A percentile compares a stretch with the other conserved stretches of the same genome.
phyloP scores from a whole-genome alignment of 2,113 vertebrate genomes.

The Motacilla alba region DNA sequence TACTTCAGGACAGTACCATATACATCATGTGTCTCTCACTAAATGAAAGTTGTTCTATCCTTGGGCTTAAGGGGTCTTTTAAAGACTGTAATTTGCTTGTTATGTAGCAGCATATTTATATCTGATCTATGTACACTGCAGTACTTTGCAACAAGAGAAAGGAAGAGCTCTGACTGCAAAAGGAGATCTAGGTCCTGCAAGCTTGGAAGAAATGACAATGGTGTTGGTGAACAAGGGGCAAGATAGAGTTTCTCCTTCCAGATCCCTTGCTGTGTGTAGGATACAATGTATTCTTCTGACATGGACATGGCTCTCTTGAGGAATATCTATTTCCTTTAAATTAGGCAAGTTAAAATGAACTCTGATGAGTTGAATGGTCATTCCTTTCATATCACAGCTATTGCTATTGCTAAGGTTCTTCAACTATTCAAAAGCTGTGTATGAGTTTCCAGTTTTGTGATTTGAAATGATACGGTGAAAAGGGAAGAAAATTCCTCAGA shows the following conservation, averaged over 20 bases:
- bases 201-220: not conserved
- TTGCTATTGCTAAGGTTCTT: not conserved
- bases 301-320: not conserved
- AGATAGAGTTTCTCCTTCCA: not conserved
- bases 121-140: not conserved
- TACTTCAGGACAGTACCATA: not conserved
- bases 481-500: not conserved
- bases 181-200: not conserved
- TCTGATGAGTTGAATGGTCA: not conserved
- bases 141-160: not conserved
- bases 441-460: not conserved
- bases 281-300: accelerated
- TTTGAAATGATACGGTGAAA: not conserved
- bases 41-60: not conserved
- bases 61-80: not conserved
- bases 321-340: not conserved
- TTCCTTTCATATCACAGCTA: not conserved
- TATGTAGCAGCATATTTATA: not conserved
- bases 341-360: not conserved
- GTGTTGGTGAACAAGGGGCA: accelerated
- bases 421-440: not conserved
- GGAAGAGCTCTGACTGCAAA: not conserved
- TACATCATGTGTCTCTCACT: not conserved
- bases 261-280: not conserved
- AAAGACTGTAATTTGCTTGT: not conserved